Conservation (phyloP, 2,888 invertebrate species). For the Xestoiulus laeticollis region DNA sequence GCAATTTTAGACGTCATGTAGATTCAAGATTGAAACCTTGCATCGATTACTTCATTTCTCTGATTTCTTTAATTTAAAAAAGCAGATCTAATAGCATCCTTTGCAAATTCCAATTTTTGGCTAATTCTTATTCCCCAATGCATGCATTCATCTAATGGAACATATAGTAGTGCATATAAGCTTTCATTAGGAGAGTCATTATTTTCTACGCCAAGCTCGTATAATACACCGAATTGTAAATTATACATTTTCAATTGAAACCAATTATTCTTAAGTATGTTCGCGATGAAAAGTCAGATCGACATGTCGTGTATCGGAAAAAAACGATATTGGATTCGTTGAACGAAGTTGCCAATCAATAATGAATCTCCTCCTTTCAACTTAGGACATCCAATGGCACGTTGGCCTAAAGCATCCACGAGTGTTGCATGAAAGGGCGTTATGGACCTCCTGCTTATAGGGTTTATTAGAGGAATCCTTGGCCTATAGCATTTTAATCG, state of each 20-base stretch:
- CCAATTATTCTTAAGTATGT: constrained; percentile 29
- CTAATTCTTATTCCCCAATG: not conserved
- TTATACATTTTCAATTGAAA: constrained; percentile 6
- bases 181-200: not conserved
- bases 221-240: constrained; percentile 14
- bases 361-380: constrained; percentile 22
- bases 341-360: constrained; percentile 17
- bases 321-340: constrained; percentile 12
- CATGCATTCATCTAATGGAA: not conserved
- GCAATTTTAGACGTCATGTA: too few species aligned
- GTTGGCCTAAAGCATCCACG: not conserved
- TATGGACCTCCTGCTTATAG: not conserved
- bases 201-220: not conserved
- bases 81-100: too few species aligned
- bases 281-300: not conserved
- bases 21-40: too few species aligned
- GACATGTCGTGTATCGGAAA: not conserved
- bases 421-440: not conserved
- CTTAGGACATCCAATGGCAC: constrained; percentile 43
- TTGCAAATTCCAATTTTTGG: not conserved
- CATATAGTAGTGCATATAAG: not conserved
- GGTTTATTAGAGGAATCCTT: not conserved
- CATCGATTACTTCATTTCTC: too few species aligned
- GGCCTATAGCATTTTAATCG: constrained; percentile 2
- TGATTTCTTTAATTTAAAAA: too few species aligned